A percentile compares a stretch with the other conserved stretches of the same genome.
These are phyloP conservation scores for Hormaphis cornu DNA, from an alignment of 1,140 invertebrate species.

Conservation along the genomic window DNA sequence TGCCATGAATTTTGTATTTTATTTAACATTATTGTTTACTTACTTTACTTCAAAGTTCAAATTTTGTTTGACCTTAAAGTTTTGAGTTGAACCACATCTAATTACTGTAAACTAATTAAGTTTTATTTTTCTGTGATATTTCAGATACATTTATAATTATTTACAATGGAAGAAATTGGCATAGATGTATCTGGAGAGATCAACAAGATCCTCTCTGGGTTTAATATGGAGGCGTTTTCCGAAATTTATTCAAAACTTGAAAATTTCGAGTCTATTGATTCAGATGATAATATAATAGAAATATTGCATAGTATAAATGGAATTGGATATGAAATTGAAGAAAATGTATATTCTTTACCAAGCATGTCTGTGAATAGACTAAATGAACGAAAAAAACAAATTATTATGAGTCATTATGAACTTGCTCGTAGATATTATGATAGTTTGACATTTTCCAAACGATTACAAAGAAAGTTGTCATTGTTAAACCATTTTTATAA, in stretches of 20 bases:
- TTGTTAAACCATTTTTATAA: conserved; percentile 19
- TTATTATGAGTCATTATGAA: conserved; percentile 5
- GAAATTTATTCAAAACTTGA: conserved; percentile 4
- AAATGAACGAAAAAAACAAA: not conserved
- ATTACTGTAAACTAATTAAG: too few relatives aligned
- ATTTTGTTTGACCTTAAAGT: too few relatives aligned
- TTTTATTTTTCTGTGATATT: not conserved
- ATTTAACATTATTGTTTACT: too few relatives aligned
- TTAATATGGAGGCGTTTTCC: not conserved
- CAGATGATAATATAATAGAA: conserved; percentile 19
- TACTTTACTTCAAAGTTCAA: too few relatives aligned
- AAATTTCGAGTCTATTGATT: not conserved
- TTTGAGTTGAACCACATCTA: too few relatives aligned
- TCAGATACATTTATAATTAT: not conserved
- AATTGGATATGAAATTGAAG: conserved; percentile 29
- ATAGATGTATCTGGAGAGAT: not conserved
- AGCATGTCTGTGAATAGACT: conserved; percentile 21
- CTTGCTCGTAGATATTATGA: conserved; percentile 16
- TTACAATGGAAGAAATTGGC: conserved; percentile 1
- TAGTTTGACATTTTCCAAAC: conserved; percentile 27
- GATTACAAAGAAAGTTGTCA: conserved; percentile 2
- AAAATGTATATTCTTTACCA: conserved; percentile 15
- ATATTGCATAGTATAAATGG: conserved; percentile 17
- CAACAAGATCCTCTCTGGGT: conserved; percentile 1
- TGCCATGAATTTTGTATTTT: too few relatives aligned